Evolutionary conservation across 2,113 vertebrate species (phyloP).

Genomic region (Petaurus breviceps): DNA sequence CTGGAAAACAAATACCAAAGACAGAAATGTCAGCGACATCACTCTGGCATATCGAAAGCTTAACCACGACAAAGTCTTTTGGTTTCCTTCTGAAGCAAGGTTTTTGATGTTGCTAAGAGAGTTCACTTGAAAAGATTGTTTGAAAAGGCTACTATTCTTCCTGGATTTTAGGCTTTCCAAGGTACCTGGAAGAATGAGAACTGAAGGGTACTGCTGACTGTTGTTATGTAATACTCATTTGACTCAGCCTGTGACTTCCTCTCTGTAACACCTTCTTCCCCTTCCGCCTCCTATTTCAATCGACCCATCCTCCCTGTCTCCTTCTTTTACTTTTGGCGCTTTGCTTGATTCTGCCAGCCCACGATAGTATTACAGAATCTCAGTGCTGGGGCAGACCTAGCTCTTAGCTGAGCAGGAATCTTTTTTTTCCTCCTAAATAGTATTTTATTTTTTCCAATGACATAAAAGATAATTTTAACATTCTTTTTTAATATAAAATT

Average conservation of each 20-base stretch:
- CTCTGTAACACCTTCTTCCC: background rate
- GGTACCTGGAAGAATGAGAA: background rate
- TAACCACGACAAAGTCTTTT: slow-evolving; percentile 5
- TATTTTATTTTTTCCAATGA: no score
- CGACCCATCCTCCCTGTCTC: background rate
- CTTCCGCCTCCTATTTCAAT: background rate
- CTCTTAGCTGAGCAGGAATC: background rate
- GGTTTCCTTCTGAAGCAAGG: slow-evolving; percentile 19
- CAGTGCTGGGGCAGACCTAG: background rate
- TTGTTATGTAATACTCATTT: background rate
- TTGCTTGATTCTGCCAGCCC: background rate
- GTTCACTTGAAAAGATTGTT: slow-evolving; percentile 47
- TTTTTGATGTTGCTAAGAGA: background rate
- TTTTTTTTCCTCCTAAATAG: background rate
- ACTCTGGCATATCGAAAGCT: slow-evolving; percentile 41
- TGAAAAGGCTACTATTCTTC: background rate
- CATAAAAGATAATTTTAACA: no score
- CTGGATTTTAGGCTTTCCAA: background rate
- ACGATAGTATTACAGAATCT: background rate
- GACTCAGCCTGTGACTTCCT: background rate
- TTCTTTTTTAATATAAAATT: no score
- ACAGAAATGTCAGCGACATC: slow-evolving; percentile 40
- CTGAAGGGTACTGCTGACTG: background rate
- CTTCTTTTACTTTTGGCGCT: background rate
- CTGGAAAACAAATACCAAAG: slow-evolving; percentile 48